Base-by-base conservation (phyloP, 2,888 invertebrate species). In the Leucania comma region DNA sequence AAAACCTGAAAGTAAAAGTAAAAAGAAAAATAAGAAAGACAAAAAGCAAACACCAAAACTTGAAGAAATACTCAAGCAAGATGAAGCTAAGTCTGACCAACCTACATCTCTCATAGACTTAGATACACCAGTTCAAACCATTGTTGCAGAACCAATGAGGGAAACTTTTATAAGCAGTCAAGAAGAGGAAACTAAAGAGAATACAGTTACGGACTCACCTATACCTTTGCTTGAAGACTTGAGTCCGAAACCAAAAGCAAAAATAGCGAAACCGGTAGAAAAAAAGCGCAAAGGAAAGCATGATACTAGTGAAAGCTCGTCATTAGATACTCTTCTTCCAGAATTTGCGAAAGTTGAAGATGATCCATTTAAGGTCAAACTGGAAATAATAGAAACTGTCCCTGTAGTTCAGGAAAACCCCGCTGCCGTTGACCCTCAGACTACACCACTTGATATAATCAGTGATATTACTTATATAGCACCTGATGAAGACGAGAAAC, bases 181-280 rank as follows among this genome's bases (percentile, higher is more conserved):
- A 58, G 65, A 71, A 69, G 82, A 70, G 38, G 64, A 53, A 2
- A 1, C 22, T 22, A 48, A 53, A 74, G 68, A 76, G 3, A 54
- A 61, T 53, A 2, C 35, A 14, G 38, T 58, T 26, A 50, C 53
- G 42, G 73, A 70, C 46, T 54, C 62, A 48, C 26, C 57, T 50
- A 51, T 68, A 58, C 22, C 48, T 26, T 0, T 29, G 5, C 8
- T 10, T 4, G 81, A 81, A 59, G 87, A 89, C 68, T 80, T 72
- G 42, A 86, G 78, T 73, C 82, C 82, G 3, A 93, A 91, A 83
- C 81, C 87, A 20, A 93, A 93, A 88, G 91, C 93, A 26, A 92
- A 90, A 90, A 93, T 94, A 26, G 92, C 89, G 14, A 94, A 95
- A 82, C 93, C 94, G 8, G 93, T 94, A 3, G 92, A 94, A 71